Base-by-base conservation (phyloP, 2,888 invertebrate genomes). In the Helobdella robusta region DNA sequence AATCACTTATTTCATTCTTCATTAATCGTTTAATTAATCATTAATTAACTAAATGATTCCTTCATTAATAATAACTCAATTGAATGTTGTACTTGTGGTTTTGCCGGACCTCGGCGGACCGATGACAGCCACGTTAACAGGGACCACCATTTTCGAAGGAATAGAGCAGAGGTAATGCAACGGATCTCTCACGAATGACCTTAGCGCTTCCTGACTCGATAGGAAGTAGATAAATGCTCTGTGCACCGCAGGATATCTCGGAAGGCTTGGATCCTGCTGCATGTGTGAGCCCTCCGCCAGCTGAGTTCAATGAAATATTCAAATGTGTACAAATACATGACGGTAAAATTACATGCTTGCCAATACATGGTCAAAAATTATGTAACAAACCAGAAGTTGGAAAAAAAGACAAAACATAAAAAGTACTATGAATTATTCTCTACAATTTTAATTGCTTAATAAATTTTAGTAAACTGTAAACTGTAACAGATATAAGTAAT, bases 61-160 rank as follows among this genome's bases (percentile, higher is more conserved):
- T n/a, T n/a, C n/a, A n/a, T n/a, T n/a, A n/a, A n/a, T n/a, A n/a
- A n/a, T n/a, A n/a, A n/a, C n/a, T n/a, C n/a, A n/a, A n/a, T n/a
- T n/a, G n/a, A n/a, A n/a, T n/a, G n/a, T 30, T 32, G 5, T 4
- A 79, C 79, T 72, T 63, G 78, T 72, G 5, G 79, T 79, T 75
- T 80, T 80, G 28, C 80, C 79, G 34, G 76, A 75, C 67, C 80
- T 80, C 20, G 80, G 79, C 56, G 80, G 79, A 6, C 80, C 79
- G 63, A 78, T 69, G 36, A 80, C 75, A n/a, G 77, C 76, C 62
- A 79, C 70, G 34, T 74, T 72, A 50, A 79, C 74, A 20, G 79
- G 79, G 3, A 80, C 78, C 2, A 78, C 75, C 30, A 77, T 76
- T 71, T 76, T 77, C 5, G 79, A 78, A 35, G 75, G 73, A 3